Evolutionary conservation across 2,888 invertebrate genomes (phyloP).

Genomic region (Tenodera sinensis): DNA sequence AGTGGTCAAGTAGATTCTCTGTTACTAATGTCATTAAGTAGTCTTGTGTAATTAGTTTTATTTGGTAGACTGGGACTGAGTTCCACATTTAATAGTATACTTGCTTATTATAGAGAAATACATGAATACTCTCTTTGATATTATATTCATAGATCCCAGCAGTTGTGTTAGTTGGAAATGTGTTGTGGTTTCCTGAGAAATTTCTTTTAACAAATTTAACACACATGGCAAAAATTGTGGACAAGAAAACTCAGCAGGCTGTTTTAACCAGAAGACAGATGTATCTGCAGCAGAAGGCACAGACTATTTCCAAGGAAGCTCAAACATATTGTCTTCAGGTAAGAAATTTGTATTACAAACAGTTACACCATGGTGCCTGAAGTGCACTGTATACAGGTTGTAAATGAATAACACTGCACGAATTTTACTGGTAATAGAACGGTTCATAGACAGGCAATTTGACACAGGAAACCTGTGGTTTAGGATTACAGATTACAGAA

Average conservation of each 20-base stretch:
- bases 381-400: too few relatives aligned
- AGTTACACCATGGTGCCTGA: neutral
- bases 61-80: too few relatives aligned
- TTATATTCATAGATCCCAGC: conserved; percentile 61
- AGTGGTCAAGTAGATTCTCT: too few relatives aligned
- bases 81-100: too few relatives aligned
- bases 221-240: conserved; percentile 51
- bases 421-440: too few relatives aligned
- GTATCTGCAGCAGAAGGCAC: conserved; percentile 55
- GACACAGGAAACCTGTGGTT: too few relatives aligned
- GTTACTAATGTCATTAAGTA: too few relatives aligned
- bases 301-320: conserved; percentile 61
- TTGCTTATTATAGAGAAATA: neutral
- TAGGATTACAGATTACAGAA: too few relatives aligned
- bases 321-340: conserved; percentile 49
- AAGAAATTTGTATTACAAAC: conserved; percentile 30
- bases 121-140: neutral
- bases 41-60: too few relatives aligned
- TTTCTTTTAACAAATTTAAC: conserved; percentile 66
- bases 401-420: too few relatives aligned
- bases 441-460: too few relatives aligned
- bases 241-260: conserved; percentile 47
- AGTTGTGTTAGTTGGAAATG: conserved; percentile 73
- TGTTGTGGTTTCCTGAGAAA: conserved; percentile 80
- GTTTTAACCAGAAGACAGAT: conserved; percentile 50